phyloP scores from a whole-genome alignment of 2,888 invertebrate genomes.

The Lymantria dispar region DNA sequence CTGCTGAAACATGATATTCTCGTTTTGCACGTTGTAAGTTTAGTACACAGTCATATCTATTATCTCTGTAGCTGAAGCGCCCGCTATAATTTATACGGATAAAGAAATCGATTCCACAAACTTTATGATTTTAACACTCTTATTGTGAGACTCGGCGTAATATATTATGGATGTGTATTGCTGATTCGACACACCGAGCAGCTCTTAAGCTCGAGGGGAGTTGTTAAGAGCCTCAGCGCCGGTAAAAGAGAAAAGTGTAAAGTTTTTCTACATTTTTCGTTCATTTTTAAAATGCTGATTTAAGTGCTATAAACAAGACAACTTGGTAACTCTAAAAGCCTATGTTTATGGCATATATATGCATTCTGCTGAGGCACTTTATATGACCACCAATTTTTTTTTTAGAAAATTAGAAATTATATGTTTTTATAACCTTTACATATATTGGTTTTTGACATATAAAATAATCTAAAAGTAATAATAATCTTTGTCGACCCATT shows the following conservation, averaged over 20 bases:
- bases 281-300: slow-evolving; percentile 15
- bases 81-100: slow-evolving; percentile 8
- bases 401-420: no score
- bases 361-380: no score
- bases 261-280: slow-evolving; percentile 24
- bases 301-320: slow-evolving; percentile 8
- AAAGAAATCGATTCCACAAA: slow-evolving; percentile 47
- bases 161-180: slow-evolving; percentile 52
- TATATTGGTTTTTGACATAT: no score
- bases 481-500: no score
- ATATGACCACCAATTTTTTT: no score
- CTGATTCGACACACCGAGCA: slow-evolving; percentile 42
- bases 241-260: slow-evolving; percentile 13
- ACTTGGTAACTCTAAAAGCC: no score
- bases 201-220: slow-evolving; percentile 33
- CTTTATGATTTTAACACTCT: slow-evolving; percentile 43
- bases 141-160: slow-evolving; percentile 11
- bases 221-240: no score
- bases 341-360: no score
- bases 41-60: neutral
- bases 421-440: no score
- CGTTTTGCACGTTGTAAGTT: neutral
- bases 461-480: no score
- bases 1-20: neutral
- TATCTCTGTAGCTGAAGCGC: neutral